Evolutionary conservation across 2,113 vertebrate species (phyloP).

Genomic region (Jacana jacana): DNA sequence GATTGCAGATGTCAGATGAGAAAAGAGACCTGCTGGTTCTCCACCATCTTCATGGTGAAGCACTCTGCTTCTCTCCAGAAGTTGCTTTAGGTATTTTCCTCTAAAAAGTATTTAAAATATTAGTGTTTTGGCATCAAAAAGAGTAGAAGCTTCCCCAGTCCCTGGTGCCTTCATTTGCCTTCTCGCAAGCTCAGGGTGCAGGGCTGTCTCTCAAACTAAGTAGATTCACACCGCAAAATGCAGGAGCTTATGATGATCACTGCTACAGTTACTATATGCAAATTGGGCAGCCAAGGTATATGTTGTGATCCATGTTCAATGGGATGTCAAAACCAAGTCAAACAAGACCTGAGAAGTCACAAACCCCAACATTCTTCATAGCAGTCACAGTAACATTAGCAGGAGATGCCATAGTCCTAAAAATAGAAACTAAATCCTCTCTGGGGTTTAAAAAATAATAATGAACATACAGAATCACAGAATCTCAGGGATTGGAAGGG

Average conservation of each 20-base stretch:
- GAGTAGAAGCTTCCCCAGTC: background rate
- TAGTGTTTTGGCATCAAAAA: background rate
- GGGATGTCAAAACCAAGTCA: background rate
- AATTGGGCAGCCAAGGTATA: background rate
- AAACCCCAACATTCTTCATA: background rate
- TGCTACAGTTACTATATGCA: background rate
- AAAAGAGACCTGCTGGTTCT: background rate
- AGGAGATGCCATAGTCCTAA: background rate
- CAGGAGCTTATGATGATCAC: background rate
- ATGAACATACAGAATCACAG: background rate
- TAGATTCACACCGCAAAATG: background rate
- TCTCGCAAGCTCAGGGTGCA: background rate
- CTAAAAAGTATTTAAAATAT: background rate
- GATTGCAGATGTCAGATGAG: background rate
- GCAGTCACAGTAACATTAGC: accelerated
- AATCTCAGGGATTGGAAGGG: too few species aligned
- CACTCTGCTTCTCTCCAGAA: background rate
- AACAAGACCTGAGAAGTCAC: background rate
- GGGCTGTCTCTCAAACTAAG: background rate
- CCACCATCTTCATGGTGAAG: background rate
- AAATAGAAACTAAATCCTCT: background rate
- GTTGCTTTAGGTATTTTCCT: background rate
- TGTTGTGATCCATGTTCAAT: background rate
- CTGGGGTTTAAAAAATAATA: background rate
- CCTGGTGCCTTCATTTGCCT: background rate